Base-by-base conservation (phyloP, 2,113 vertebrate genomes). In the Buteo buteo region DNA sequence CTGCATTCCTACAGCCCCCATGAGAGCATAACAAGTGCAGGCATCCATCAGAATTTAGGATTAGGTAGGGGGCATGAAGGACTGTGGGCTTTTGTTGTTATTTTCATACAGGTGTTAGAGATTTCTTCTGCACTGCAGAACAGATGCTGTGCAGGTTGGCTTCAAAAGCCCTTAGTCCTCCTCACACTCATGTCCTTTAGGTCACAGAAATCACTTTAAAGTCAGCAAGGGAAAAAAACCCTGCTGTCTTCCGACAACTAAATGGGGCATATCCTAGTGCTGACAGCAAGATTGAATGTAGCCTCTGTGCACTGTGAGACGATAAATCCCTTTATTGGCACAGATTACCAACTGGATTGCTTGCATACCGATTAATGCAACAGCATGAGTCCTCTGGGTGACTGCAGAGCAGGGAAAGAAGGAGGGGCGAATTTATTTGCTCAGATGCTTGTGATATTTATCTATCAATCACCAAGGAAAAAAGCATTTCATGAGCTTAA, bases 291-390 rank as follows among this genome's bases (percentile, higher is more conserved):
- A 90, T 6, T 94, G 92, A 96, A 58, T 17, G 5, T 16, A 77
- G 71, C 58, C 90, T 94, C 71, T n/a, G n/a, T 40, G 66, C 50
- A 54, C 79, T 50, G 38, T 12, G 86, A 90, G 70, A 78, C 10
- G 12, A 89, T 90, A 91, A 96, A 96, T 86, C 81, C 92, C 78
- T 88, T 94, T 91, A 95, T 71, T 94, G 90, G 91, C 81, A 80
- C 59, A 90, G 86, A 94, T 94, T 74, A 91, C 42, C 65, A 77
- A 38, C 72, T 2, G 26, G 80, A 94, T 94, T 85, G 83, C 92
- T 96, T 87, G 83, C 81, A 92, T 90, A 70, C 71, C 77, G 88
- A 94, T 73, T 74, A 94, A 86, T 77, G 45, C 86, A 91, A 59
- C 80, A 89, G 70, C 72, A 34, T 26, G 73, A 86, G 87, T 82